These are phyloP conservation scores for Macrosiphum euphorbiae DNA, from an alignment of 2,888 invertebrate species.

Conservation along the genomic window DNA sequence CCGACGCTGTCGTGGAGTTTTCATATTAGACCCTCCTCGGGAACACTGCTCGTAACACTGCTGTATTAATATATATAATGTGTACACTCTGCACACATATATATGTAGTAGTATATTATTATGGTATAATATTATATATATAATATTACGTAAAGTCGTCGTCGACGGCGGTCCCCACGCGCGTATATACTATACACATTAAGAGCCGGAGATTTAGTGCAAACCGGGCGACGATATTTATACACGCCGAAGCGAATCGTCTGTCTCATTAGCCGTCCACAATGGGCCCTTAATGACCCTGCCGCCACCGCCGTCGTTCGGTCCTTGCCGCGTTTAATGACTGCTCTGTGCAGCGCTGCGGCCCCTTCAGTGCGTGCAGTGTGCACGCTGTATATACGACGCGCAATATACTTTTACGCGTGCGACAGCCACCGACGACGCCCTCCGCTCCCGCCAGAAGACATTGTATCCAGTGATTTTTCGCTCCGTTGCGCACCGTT, in stretches of 20 bases:
- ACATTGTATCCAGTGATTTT: conserved; percentile 62
- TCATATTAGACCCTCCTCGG: conserved; percentile 6
- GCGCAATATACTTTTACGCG: neutral
- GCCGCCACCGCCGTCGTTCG: conserved; percentile 17
- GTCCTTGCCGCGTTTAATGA: conserved; percentile 57
- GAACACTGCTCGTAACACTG: neutral
- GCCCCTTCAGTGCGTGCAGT: neutral
- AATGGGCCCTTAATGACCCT: conserved; percentile 61
- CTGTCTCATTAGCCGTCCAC: conserved; percentile 65
- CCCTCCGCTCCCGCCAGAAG: neutral
- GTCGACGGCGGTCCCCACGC: neutral
- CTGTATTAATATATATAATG: neutral
- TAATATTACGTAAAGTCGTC: neutral
- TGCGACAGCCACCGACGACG: neutral
- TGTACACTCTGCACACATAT: neutral
- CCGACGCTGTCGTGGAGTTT: conserved; percentile 28
- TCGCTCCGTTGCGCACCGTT: conserved; percentile 48
- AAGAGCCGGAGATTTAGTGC: conserved; percentile 47
- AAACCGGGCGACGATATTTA: conserved; percentile 51
- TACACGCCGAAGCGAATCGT: conserved; percentile 61
- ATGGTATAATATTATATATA: neutral
- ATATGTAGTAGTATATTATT: neutral
- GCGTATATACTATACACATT: neutral
- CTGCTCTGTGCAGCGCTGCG: conserved; percentile 13
- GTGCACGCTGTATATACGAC: neutral